These are phyloP conservation scores for Gracilinanus agilis DNA, from an alignment of 2,113 vertebrate species.

Conservation along the genomic window DNA sequence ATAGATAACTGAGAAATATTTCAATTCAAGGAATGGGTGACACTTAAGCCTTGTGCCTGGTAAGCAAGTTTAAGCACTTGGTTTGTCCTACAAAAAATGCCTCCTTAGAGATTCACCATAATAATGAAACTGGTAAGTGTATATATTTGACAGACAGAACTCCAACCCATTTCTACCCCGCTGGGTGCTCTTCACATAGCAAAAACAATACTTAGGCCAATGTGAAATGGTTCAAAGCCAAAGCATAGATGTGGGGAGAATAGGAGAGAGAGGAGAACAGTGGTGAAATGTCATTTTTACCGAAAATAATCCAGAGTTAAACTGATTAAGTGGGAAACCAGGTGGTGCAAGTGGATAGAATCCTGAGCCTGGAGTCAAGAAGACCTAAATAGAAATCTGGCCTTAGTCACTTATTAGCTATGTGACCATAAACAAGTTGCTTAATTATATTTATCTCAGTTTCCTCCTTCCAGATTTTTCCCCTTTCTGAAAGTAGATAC, in stretches of 20 bases:
- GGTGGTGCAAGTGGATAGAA: neutral
- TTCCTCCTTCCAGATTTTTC: no score
- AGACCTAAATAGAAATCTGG: neutral
- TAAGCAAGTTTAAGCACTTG: neutral
- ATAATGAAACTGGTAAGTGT: neutral
- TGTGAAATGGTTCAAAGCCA: neutral
- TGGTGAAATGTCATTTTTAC: neutral
- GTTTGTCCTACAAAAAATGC: neutral
- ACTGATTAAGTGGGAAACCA: neutral
- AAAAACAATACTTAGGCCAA: neutral
- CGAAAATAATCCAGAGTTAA: neutral
- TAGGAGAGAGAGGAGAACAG: neutral
- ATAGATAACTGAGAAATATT: neutral
- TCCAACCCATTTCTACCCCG: neutral
- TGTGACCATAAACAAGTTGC: fast-evolving
- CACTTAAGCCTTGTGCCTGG: neutral
- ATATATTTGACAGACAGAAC: neutral
- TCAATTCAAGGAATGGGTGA: neutral
- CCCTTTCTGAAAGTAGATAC: no score
- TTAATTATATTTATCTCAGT: neutral
- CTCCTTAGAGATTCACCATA: neutral
- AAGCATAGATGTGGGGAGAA: neutral
- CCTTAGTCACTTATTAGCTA: neutral
- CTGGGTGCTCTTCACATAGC: neutral
- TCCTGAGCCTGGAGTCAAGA: neutral